Base-by-base conservation (phyloP, 2,888 invertebrate species). In the Vandiemenella viatica region DNA sequence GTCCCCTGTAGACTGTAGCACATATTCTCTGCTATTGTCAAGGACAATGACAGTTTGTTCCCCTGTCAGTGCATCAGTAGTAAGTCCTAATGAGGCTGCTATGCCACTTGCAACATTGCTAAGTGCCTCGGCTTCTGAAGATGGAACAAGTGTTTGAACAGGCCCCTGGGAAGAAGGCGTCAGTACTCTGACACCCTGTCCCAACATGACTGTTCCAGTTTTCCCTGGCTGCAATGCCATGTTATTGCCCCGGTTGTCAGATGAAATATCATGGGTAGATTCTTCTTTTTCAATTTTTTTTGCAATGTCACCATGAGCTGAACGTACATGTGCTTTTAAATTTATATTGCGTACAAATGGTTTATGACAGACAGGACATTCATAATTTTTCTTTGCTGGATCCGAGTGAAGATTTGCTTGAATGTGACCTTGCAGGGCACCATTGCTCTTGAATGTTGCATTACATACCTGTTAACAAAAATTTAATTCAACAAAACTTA, bases 331-430 rank as follows among this genome's bases (percentile, higher is more conserved):
- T 4, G 76, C 73, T 65, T 83, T 83, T 32, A 87, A 67, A 61
- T 79, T 79, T 19, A 75, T 68, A 54, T 79, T 76, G 21, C 83
- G 73, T 20, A 77, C 73, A 62, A 85, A 86, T 50, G 75, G 70
- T 62, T 81, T 84, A 49, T 76, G 74, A 61, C 89, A 90, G 60
- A 85, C 85, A 45, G 80, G 76, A 64, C 89, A 77, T 53, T 73
- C 71, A 55, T 70, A 71, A 8, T 50, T 43, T 22, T 51, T 61
- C 21, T 57, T 59, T 18, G 55, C 55, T 42, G 55, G 57, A 49
- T 57, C 57, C 17, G 58, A 55, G 53, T 63, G 62, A 6, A 61
- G 53, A 54, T 76, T 75, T 37, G 68, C 69, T 59, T 76, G 74
- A 56, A 75, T 71, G 57, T 80, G 64, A 5, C 58, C 59, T 52